Base-by-base conservation (phyloP, 2,888 invertebrate genomes). In the Seladonia tumulorum region DNA sequence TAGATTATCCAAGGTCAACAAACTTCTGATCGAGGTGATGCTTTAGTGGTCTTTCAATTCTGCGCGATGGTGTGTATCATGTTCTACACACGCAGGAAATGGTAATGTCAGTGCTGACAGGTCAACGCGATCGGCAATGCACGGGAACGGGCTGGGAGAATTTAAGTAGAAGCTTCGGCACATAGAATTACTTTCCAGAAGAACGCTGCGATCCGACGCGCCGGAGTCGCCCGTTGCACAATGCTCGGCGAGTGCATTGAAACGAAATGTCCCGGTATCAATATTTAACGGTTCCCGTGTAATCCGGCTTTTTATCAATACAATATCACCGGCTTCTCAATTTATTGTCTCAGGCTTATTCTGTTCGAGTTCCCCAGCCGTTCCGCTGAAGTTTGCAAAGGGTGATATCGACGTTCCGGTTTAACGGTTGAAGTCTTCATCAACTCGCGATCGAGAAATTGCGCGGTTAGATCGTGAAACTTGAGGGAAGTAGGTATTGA, bases 351-450 rank as follows among this genome's bases (percentile, higher is more conserved):
- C 49, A 39, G 39, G 76, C 39, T 79, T 72, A 79, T 72, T 71
- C 70, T 70, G 57, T 68, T 35, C 47, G 47, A 47, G 47, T 75
- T 72, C 47, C 16, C 16, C 63, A 39, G 85, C 29, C 75, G 79
- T 85, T 85, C 76, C 76, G 85, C 76, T 75, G 72, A 76, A 76
- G 66, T 79, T 85, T 63, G 71, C 29, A 57, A 72, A 75, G 85
- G 75, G 42, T 72, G 85, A 85, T 85, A 85, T 85, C 79, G 85
- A 79, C 79, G 75, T 85, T 85, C 79, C 79, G 42, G 85, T 85
- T 85, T 85, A 85, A 85, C 85, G 85, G 85, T 79, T 66, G 57
- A 85, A 79, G 85, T 85, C 79, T 85, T 85, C 85, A 45, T 85
- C 79, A 85, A 85, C 75, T 85, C 22, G 79, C 79, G 85, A 85